Percentiles rank a stretch among this genome's conserved stretches.
These are phyloP conservation scores for Aurelia aurita DNA, from an alignment of 30 jellyfish, hydroid and myxozoan species.

Conservation along the genomic window DNA sequence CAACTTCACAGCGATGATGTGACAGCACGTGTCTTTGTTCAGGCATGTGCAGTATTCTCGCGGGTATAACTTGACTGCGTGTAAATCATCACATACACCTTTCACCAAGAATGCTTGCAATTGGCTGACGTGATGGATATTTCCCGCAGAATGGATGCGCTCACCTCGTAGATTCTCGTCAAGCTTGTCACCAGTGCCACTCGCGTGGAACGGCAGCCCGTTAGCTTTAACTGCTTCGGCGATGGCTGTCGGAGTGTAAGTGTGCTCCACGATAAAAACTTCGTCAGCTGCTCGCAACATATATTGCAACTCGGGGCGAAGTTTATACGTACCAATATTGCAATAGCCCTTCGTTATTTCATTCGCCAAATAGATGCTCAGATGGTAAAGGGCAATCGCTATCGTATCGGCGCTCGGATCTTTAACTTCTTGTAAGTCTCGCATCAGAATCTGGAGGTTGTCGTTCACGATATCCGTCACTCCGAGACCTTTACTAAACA, in stretches of 20 bases:
- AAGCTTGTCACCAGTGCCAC: conserved; percentile 49
- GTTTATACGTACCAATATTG: conserved; percentile 73
- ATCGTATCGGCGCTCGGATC: conserved; percentile 79
- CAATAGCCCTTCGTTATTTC: conserved; percentile 87
- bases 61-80: conserved; percentile 92
- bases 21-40: conserved; percentile 85
- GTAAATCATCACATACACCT: conserved; percentile 83
- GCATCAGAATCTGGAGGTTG: conserved; percentile 79
- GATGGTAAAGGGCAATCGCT: conserved; percentile 79
- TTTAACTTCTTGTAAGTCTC: conserved; percentile 83
- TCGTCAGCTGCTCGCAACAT: conserved; percentile 86
- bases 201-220: conserved; percentile 73
- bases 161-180: conserved; percentile 81
- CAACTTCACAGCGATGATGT: conserved; percentile 89
- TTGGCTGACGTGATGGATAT: conserved; percentile 79
- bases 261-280: conserved; percentile 49
- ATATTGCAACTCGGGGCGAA: conserved; percentile 70
- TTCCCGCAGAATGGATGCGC: conserved; percentile 86
- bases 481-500: conserved; percentile 91
- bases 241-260: conserved; percentile 54
- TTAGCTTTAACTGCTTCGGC: conserved; percentile 62
- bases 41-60: conserved; percentile 95
- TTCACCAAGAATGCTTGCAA: conserved; percentile 87
- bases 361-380: conserved; percentile 74
- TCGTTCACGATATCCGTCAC: conserved; percentile 79